Evolutionary conservation across 2,797 vertebrate species (phyloP).

Genomic region (Liasis olivaceus): DNA sequence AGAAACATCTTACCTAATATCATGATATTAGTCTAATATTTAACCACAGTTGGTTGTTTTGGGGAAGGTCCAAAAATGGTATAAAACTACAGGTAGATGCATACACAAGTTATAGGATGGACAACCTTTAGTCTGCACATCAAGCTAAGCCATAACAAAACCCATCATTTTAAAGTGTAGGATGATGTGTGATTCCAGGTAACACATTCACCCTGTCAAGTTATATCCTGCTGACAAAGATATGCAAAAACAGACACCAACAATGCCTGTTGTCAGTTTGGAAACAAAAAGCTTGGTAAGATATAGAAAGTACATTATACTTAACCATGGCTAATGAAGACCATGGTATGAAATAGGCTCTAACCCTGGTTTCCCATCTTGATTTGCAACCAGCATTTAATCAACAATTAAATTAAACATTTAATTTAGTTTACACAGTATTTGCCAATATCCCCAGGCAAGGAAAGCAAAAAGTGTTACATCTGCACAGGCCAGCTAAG

Average conservation of each 20-base stretch:
- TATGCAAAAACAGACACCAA: not conserved
- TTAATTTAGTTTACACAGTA: not conserved
- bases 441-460: not conserved
- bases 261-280: not conserved
- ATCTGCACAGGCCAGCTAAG: not conserved
- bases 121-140: not conserved
- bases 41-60: not conserved
- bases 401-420: no score
- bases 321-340: not conserved
- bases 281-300: not conserved
- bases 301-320: not conserved
- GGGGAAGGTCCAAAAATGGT: not conserved
- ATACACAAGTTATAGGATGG: not conserved
- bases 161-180: not conserved
- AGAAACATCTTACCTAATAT: not conserved
- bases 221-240: not conserved
- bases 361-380: not conserved
- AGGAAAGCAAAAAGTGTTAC: not conserved
- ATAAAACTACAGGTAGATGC: not conserved
- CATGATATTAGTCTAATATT: not conserved
- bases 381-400: not conserved
- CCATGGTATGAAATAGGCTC: not conserved
- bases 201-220: not conserved
- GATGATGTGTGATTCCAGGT: not conserved
- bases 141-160: not conserved